Evolutionary conservation across 1,140 invertebrate genomes (phyloP), one percentile per base, ranked within the genome.

Genomic region (Drosophila bocki): DNA sequence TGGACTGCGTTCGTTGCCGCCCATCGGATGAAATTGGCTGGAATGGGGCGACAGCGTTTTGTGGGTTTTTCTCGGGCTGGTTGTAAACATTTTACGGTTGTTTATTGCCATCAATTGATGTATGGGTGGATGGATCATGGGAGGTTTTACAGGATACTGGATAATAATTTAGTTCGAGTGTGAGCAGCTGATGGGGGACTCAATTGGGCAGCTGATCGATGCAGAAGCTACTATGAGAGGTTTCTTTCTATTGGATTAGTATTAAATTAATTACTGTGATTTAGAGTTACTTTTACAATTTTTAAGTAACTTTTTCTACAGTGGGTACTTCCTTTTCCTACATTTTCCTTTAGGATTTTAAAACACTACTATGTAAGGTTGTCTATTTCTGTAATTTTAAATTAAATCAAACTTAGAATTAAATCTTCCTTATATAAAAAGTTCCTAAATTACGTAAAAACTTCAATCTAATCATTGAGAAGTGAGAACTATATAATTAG

Each of bases 51-150:
- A 87, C 75, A 76, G 67, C 45, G 70, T 82, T 87, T 86, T 85
- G 83, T 87, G 80, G 82, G 80, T 59, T 86, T 86, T 79, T 72
- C 65, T 72, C 68, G 67, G 70, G 65, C 59, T 75, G 59, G 63
- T 61, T 74, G 83, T 79, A 82, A 86, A 76, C 70, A 80, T 87
- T 86, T 86, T 87, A 87, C 83, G 65, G 83, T 86, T 87, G 65
- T 83, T 80, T 86, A 79, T 86, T 79, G 80, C 65, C 69, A 39
- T 19, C 83, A 79, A 82, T 86, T 85, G 82, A 85, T 86, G 82
- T 68, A 75, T 85, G 82, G 78, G 53, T 85, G 78, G 56, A 57
- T 65, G 63, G 26, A 39, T 50, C 41, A 3, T 72, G 60, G 35
- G 53, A 26, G 39, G 53, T 56, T 5, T 15, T 39, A 0, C 33